Conservation (phyloP, 2,888 invertebrate genomes). For the Tromatobia lineatoria region DNA sequence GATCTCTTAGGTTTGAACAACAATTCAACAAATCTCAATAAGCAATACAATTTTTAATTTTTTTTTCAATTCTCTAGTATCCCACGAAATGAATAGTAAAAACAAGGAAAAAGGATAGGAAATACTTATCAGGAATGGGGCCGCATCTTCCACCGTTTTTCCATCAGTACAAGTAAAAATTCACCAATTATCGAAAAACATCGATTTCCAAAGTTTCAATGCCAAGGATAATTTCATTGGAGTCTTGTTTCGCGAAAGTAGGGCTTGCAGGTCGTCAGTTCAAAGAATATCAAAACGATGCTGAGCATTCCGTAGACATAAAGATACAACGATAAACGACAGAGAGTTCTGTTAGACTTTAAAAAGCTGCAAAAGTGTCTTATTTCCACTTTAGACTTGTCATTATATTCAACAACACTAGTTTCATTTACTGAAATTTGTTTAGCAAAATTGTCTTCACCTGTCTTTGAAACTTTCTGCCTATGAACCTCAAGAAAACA, state of each 20-base stretch:
- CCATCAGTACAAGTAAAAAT: background rate
- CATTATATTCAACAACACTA: background rate
- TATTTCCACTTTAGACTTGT: conserved; percentile 12
- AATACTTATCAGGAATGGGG: conserved; percentile 2
- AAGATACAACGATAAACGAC: conserved; percentile 77
- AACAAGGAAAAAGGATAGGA: background rate
- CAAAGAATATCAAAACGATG: conserved; percentile 73
- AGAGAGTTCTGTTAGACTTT: conserved; percentile 74
- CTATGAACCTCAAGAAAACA: background rate
- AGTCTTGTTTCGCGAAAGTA: conserved; percentile 56
- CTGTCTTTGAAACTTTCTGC: background rate
- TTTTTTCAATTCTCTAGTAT: background rate
- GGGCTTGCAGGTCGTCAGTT: conserved; percentile 69
- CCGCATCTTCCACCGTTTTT: background rate
- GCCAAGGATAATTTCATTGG: conserved; percentile 22
- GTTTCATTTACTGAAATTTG: too few species aligned
- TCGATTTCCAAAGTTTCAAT: too few species aligned
- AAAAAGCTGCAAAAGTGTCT: conserved; percentile 70
- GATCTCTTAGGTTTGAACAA: too few species aligned
- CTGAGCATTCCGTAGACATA: conserved; percentile 78
- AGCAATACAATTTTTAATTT: too few species aligned
- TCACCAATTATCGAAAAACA: background rate
- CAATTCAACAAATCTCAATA: too few species aligned
- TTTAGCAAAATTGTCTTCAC: background rate
- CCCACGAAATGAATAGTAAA: background rate